A percentile compares a stretch with the other conserved stretches of the same genome.
These are phyloP conservation scores for Heliconius cydno DNA, from an alignment of 2,888 invertebrate species.

Conservation along the genomic window DNA sequence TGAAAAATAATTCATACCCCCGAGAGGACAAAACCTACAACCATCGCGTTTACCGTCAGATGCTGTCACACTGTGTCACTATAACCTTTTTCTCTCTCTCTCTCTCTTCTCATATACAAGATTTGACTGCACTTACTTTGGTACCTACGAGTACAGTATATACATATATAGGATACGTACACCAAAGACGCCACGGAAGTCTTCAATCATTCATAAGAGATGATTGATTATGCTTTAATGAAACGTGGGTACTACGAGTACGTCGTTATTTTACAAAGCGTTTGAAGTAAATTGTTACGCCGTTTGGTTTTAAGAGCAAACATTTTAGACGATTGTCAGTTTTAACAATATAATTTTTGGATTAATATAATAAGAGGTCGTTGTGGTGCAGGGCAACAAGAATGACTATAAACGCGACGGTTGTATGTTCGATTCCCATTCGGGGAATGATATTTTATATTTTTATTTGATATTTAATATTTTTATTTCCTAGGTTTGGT, in stretches of 20 bases:
- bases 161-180: neutral
- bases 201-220: constrained; percentile 21
- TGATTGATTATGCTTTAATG: constrained; percentile 26
- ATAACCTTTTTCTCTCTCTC: too few species aligned
- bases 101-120: neutral
- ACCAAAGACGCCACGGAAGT: constrained; percentile 24
- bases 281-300: neutral
- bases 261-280: neutral
- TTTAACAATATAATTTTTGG: neutral
- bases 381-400: too few species aligned
- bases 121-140: neutral
- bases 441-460: too few species aligned
- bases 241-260: constrained; percentile 23
- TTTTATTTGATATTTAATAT: too few species aligned
- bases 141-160: neutral
- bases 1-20: neutral
- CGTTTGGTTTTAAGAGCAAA: neutral
- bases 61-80: neutral
- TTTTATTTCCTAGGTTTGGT: too few species aligned
- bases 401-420: too few species aligned
- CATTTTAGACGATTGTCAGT: neutral
- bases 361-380: neutral
- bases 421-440: too few species aligned
- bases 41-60: too few species aligned
- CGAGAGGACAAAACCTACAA: neutral